Base-by-base conservation (phyloP, 1,140 invertebrate genomes). In the Asbolus verrucosus region DNA sequence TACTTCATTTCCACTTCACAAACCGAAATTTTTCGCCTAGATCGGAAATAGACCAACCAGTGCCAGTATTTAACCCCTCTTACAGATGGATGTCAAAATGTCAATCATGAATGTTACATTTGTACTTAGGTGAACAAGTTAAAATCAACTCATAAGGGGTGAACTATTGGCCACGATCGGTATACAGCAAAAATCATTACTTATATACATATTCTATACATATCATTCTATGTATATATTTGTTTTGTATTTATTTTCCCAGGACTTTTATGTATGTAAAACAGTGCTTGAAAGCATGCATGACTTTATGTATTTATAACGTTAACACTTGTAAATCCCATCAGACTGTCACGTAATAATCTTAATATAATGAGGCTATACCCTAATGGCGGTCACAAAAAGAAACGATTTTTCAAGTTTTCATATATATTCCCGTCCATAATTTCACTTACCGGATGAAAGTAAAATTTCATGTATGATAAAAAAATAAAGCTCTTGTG, bases 211-310 rank as follows among this genome's bases (percentile, higher is more conserved):
- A 78, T 81, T 73, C 82, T 85, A 78, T 81, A 73, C 82, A 80
- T 84, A 81, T 83, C 8, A 27, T 27, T 27, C 24, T 27, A 82
- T 84, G 81, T 76, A 81, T 79, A 82, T 82, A 79, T 75, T 82
- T 85, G 79, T 84, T 77, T 46, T 54, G 46, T 83, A 80, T 65
- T 43, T 61, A 21, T 39, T 30, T 65, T 46, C 38, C 24, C 67
- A 61, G 43, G 41, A 69, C 33, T 63, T 38, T 61, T 41, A 60
- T 73, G 50, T 70, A 65, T 69, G 71, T 69, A 70, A 61, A 71
- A 59, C 70, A 61, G 54, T 71, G 65, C 65, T 68, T 71, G 65
- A 36, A 21, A 69, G 19, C 30, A 33, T 67, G 65, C 65, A 67
- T 67, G 65, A 18, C 59, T 39, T 62, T 21, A 30, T 16, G 13